Evolutionary conservation across 2,888 invertebrate genomes (phyloP), one percentile per base, ranked within the genome.

Genomic region (Tinea semifulvella): DNA sequence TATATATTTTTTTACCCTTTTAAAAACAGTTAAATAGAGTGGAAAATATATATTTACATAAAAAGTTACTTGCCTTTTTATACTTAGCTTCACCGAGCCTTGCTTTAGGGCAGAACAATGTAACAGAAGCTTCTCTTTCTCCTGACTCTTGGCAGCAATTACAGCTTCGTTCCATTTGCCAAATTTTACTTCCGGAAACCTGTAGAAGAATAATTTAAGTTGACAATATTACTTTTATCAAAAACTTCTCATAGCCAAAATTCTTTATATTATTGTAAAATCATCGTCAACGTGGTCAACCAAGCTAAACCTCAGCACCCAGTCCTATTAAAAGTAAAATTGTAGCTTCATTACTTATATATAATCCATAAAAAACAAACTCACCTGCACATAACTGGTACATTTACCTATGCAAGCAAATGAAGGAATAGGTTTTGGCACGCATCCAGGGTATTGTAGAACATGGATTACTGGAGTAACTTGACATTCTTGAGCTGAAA

Each of bases 141-240:
- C 94, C 94, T 53, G 93, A 93, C 66, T 96, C 96, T 70, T 96
- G 95, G 63, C 96, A 96, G 66, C 96, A 96, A 88, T 94, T 96
- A 63, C 96, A 96, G 1, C 94, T 94, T 19, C 96, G 84, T 69
- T 96, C 95, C 90, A 95, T 94, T 84, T 95, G 95, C 95, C 95
- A 96, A 63, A 95, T 92, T 84, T 95, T 95, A 56, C 94, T 94
- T 4, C 94, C 94, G 25, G 95, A 95, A 5, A 96, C 94, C 95
- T 95, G 50, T 45, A 61, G 53, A 7, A 31, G 7, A 22, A 22
- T 7, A 27, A 27, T n/a, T n/a, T n/a, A n/a, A n/a, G n/a, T n/a
- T n/a, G n/a, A n/a, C n/a, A n/a, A n/a, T n/a, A n/a, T n/a, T n/a
- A n/a, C n/a, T n/a, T n/a, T n/a, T n/a, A n/a, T n/a, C n/a, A n/a